phyloP scores from a whole-genome alignment of 2,113 vertebrate genomes.

The Stigmatopora argus region DNA sequence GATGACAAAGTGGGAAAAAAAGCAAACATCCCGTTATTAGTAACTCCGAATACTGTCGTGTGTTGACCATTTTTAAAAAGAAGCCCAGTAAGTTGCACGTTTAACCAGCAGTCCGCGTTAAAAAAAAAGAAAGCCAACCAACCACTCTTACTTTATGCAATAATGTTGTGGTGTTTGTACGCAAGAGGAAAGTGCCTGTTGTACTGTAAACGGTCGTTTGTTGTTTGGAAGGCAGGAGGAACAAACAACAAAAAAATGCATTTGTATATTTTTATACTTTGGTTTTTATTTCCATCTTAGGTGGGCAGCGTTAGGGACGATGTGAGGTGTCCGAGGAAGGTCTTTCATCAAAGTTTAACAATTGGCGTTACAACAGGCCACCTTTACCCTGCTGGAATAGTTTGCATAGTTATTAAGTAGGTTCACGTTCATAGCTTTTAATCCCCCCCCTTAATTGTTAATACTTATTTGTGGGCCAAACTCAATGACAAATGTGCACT shows the following conservation, averaged over 20 bases:
- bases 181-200: conserved; percentile 72
- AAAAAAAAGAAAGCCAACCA: conserved; percentile 11
- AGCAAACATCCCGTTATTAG: conserved; percentile 39
- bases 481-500: no score
- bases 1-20: not conserved
- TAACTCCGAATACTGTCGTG: conserved; percentile 15
- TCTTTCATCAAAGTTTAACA: conserved; percentile 69
- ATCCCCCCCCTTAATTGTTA: no score
- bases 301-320: conserved; percentile 21
- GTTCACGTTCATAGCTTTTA: no score
- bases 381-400: not conserved
- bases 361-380: not conserved
- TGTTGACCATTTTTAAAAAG: conserved; percentile 8
- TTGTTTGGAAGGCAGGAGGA: conserved; percentile 35
- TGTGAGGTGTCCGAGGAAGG: conserved; percentile 40
- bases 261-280: conserved; percentile 67
- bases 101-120: conserved; percentile 24
- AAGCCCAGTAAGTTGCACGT: conserved; percentile 18
- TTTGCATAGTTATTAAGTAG: no score
- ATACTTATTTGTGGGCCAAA: no score
- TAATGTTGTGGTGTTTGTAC: conserved; percentile 44
- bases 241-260: not conserved
- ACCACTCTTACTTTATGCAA: conserved; percentile 56
- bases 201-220: conserved; percentile 18
- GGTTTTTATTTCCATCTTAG: conserved; percentile 40